Evolutionary conservation across 2,113 vertebrate genomes (phyloP).

Genomic region (Ammodytes marinus): DNA sequence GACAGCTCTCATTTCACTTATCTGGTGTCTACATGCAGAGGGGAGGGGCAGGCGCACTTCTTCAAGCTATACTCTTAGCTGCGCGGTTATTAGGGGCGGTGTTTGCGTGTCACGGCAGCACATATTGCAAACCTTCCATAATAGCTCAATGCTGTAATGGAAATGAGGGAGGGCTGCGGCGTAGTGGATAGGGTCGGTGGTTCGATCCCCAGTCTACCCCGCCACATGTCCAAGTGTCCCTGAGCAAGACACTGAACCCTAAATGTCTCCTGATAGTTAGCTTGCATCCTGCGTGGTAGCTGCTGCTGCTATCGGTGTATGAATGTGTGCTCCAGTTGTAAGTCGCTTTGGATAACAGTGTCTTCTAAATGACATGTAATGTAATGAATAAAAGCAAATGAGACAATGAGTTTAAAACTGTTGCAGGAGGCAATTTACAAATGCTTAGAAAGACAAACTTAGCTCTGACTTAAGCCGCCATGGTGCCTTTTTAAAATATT

Average conservation of each 20-base stretch:
- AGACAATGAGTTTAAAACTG: slow-evolving; percentile 43
- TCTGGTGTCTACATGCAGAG: neutral
- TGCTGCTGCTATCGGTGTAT: too few species aligned
- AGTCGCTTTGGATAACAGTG: too few species aligned
- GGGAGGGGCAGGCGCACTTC: slow-evolving; percentile 9
- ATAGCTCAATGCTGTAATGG: slow-evolving; percentile 38
- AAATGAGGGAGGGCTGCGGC: neutral
- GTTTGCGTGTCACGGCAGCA: slow-evolving; percentile 20
- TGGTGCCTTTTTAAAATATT: slow-evolving; percentile 1
- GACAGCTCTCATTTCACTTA: slow-evolving; percentile 42
- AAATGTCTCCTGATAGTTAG: too few species aligned
- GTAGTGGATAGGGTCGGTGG: too few species aligned
- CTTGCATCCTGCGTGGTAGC: too few species aligned
- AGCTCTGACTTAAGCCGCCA: neutral
- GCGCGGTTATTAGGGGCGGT: slow-evolving; percentile 20
- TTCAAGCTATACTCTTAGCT: slow-evolving; percentile 18
- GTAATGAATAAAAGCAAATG: slow-evolving; percentile 50
- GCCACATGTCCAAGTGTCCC: too few species aligned
- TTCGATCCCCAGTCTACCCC: too few species aligned
- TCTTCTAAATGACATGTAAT: too few species aligned
- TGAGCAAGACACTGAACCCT: too few species aligned
- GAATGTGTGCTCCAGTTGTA: too few species aligned
- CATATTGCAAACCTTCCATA: slow-evolving; percentile 48
- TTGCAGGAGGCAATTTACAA: slow-evolving; percentile 19
- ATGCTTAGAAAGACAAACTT: slow-evolving; percentile 33